Base-by-base conservation (phyloP, 2,888 invertebrate species). In the Scaptomyza cyrtandrae region DNA sequence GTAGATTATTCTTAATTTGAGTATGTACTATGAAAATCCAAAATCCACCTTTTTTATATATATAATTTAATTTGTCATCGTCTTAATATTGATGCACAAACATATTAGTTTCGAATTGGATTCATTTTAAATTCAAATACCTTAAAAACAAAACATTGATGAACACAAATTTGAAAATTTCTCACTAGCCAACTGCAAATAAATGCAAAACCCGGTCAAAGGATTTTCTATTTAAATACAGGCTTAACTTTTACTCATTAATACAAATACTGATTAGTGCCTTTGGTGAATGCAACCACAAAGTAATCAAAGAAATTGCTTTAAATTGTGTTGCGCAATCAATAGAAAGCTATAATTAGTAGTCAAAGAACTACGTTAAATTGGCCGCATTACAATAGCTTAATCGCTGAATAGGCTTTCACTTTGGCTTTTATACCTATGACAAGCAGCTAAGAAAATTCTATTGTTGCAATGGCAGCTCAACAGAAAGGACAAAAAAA, bases 231-330 rank as follows among this genome's bases (percentile, higher is more conserved):
- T 6, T 41, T 24, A n/a, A 33, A 13, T 16, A 6, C 1, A 7
- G 11, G 63, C 35, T 39, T 48, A 4, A n/a, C 39, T 52, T 11
- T 10, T 3, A 39, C 39, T 39, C 39, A 14, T 39, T 14, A 9
- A 14, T 16, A 16, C 16, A 10, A 16, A 27, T 19, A 52, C 2
- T 50, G 35, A 35, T 52, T 37, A 62, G 31, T 46, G 13, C 24
- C 29, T 46, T 37, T 44, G 48, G 13, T 46, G 31, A 57, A 35
- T 53, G 54, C 7, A 52, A 54, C 62, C 72, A 48, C 72, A 72
- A 64, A 50, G 43, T 63, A 75, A 77, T 72, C 56, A 72, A 19
- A 29, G 46, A 43, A 63, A 66, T 71, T 41, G 55, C 46, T 31
- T 45, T 16, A 43, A 45, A 39, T 11, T 10, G 10, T 33, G 39